Base-by-base conservation (phyloP, 2,888 invertebrate genomes). In the Acanthacorydalis orientalis region DNA sequence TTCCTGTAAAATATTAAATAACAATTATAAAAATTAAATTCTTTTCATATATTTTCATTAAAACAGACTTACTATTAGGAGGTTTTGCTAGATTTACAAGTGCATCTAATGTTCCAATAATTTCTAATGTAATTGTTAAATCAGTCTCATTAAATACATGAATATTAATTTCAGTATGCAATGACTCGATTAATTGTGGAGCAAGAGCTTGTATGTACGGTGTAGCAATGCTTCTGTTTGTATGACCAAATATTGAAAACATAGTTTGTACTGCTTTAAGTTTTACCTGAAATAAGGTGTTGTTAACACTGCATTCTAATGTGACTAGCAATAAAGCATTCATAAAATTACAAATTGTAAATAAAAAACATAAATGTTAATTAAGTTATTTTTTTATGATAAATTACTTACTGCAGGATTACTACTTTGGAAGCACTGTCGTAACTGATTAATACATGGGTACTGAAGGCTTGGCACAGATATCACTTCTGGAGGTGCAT, bases 361-460 rank as follows among this genome's bases (percentile, higher is more conserved):
- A n/a, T 12, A 37, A 12, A 37, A 37, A 37, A 12, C 7, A 9
- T 37, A 12, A 4, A 37, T 12, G 7, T 14, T 9, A 37, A 37
- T 14, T 10, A 23, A 42, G 31, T 9, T 47, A 10, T 12, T 47
- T 14, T 12, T 12, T 12, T 6, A 37, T 37, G 7, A n/a, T 10
- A 8, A 33, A 35, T 42, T 44, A 59, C 66, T 64, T 60, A 77
- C 75, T 55, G 71, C 65, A 51, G 73, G 65, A 60, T 78, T 76
- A 39, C 75, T 70, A 50, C 75, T 77, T 57, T 80, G 79, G 46
- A 88, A 70, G 56, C 89, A 86, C 59, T 88, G 86, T 35, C 87
- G 74, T 67, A 92, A 92, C 60, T 92, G 84, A 69, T 92, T 89
- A 57, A 95, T 86, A 60, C 90, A 90, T 1, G 91, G 90, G 64